Conservation (phyloP, 92 coral and sea anemone species). For the Galaxea fascicularis region DNA sequence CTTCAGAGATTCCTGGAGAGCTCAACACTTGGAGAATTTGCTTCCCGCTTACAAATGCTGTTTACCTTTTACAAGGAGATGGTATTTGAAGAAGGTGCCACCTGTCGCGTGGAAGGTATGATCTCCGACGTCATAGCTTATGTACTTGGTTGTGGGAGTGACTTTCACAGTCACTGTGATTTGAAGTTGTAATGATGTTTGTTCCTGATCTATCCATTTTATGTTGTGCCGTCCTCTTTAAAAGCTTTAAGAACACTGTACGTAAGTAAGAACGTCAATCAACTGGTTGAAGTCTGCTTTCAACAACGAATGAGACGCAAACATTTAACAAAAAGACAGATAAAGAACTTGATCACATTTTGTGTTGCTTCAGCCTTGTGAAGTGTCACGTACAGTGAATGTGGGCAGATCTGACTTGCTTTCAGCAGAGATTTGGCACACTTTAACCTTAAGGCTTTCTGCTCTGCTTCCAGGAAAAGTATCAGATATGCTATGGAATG, state of each 20-base stretch:
- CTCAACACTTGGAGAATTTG: slow-evolving; percentile 91
- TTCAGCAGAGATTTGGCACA: not conserved
- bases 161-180: not conserved
- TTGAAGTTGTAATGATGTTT: no score
- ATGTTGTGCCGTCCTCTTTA: no score
- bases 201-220: no score
- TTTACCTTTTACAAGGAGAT: slow-evolving; percentile 78
- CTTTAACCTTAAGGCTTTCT: not conserved
- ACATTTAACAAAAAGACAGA: no score
- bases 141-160: not conserved
- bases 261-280: no score
- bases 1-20: slow-evolving; percentile 91
- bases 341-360: no score
- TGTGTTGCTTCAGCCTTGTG: no score
- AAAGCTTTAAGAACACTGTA: no score
- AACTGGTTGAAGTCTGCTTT: no score
- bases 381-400: no score
- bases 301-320: no score
- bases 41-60: slow-evolving; percentile 82
- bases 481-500: slow-evolving; percentile 78
- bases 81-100: slow-evolving; percentile 27
- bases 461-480: slow-evolving; percentile 27
- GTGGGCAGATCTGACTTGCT: no score
- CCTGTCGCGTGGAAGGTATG: slow-evolving; percentile 42
- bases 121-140: not conserved